Percentiles rank a stretch among this genome's conserved stretches.
These are phyloP conservation scores for Copidosoma aretas DNA, from an alignment of 2,888 invertebrate genomes.

Conservation along the genomic window DNA sequence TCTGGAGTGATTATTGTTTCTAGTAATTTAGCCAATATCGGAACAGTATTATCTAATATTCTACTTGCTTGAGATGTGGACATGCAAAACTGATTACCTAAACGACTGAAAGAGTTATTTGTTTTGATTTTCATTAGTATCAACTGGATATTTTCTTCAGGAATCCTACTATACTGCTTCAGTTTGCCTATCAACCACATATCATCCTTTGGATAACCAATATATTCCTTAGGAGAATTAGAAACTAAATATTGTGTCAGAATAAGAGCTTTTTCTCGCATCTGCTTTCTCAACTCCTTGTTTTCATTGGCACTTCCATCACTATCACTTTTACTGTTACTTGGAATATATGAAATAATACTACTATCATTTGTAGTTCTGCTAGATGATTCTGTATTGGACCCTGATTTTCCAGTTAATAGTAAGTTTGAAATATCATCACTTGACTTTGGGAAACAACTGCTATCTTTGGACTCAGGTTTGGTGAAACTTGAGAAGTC, in stretches of 20 bases:
- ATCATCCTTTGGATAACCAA: conserved; percentile 15
- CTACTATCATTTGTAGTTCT: too few relatives aligned
- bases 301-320: background rate
- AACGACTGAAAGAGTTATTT: conserved; percentile 23
- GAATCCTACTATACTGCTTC: conserved; percentile 14
- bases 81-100: conserved; percentile 26
- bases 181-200: conserved; percentile 18
- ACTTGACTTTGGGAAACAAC: too few relatives aligned
- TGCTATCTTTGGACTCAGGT: too few relatives aligned
- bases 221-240: conserved; percentile 21
- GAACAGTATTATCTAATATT: conserved; percentile 25
- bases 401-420: too few relatives aligned
- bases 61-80: conserved; percentile 22
- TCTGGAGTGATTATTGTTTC: too few relatives aligned
- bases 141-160: conserved; percentile 19
- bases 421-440: too few relatives aligned
- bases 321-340: background rate
- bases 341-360: background rate
- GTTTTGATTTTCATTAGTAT: conserved; percentile 33
- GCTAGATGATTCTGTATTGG: too few relatives aligned
- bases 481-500: too few relatives aligned
- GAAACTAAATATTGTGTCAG: conserved; percentile 23
- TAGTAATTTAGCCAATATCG: conserved; percentile 6
- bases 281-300: background rate
- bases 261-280: background rate